phyloP scores from a whole-genome alignment of 2,888 invertebrate genomes.

The Diaprepes abbreviatus region DNA sequence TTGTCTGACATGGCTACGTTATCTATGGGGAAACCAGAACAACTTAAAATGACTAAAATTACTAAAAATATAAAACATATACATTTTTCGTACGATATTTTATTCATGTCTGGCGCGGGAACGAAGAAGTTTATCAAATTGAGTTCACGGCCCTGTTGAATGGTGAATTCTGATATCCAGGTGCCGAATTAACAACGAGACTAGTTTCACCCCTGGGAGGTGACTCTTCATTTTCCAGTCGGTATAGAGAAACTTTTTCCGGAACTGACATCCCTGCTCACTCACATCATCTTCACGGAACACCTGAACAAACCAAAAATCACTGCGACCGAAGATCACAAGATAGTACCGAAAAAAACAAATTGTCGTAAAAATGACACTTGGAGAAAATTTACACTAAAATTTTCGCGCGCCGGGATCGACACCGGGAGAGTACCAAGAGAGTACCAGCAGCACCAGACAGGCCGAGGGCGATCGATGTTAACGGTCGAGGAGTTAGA shows the following conservation, averaged over 20 bases:
- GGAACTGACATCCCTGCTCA: conserved; percentile 52
- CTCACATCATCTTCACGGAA: conserved; percentile 48
- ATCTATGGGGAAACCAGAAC: conserved; percentile 68
- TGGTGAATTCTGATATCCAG: conserved; percentile 61
- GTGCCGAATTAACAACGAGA: conserved; percentile 58
- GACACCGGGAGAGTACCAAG: conserved; percentile 43
- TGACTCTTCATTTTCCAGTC: conserved; percentile 63
- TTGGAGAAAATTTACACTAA: conserved; percentile 16
- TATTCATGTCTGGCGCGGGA: conserved; percentile 65
- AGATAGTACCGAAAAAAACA: conserved; percentile 1
- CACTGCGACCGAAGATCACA: conserved; percentile 1
- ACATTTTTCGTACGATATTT: conserved; percentile 67
- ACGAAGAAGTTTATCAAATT: conserved; percentile 40
- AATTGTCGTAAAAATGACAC: conserved; percentile 25
- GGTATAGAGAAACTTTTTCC: conserved; percentile 52
- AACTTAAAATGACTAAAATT: conserved; percentile 65
- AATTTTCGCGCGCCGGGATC: conserved; percentile 27
- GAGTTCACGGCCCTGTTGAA: conserved; percentile 59
- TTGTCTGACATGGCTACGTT: conserved; percentile 61
- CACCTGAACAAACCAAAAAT: conserved; percentile 23
- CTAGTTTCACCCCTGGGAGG: conserved; percentile 58
- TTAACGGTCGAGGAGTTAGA: conserved; percentile 64
- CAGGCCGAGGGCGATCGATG: conserved; percentile 53
- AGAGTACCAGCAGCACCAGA: conserved; percentile 43
- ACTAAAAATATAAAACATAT: conserved; percentile 68